These are phyloP conservation scores for Drosophila cognata DNA, from an alignment of 2,888 invertebrate genomes.

Conservation along the genomic window DNA sequence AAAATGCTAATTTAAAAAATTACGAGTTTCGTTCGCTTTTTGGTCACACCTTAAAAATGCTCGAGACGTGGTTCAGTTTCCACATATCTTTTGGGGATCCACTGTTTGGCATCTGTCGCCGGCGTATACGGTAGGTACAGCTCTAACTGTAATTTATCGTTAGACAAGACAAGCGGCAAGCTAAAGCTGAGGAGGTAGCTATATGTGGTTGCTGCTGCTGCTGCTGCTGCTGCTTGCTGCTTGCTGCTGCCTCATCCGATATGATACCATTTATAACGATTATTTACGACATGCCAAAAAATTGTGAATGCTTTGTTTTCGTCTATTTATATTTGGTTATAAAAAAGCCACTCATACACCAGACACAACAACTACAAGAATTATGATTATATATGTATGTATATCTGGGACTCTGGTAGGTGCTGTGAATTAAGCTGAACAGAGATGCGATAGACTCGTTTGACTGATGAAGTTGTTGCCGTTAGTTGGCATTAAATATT, in stretches of 20 bases:
- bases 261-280: conserved; percentile 74
- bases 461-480: conserved; percentile 65
- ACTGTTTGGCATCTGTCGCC: conserved; percentile 33
- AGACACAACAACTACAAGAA: conserved; percentile 25
- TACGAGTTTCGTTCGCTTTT: conserved; percentile 83
- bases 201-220: conserved; percentile 5
- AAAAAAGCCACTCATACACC: conserved; percentile 22
- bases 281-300: conserved; percentile 69
- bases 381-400: conserved; percentile 41
- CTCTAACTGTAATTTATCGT: conserved; percentile 82
- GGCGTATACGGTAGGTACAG: conserved; percentile 78
- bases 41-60: conserved; percentile 82
- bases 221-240: conserved; percentile 20
- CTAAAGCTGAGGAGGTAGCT: conserved; percentile 28
- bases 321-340: conserved; percentile 27
- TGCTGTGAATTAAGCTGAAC: conserved; percentile 32
- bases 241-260: conserved; percentile 42
- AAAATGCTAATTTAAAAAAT: conserved; percentile 82
- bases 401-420: conserved; percentile 54
- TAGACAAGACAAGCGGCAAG: conserved; percentile 81
- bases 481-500: conserved; percentile 62
- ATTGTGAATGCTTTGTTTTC: conserved; percentile 55
- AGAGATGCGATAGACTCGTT: conserved; percentile 27
- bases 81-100: conserved; percentile 9
- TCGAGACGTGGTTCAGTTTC: conserved; percentile 44